Evolutionary conservation across 1,140 invertebrate genomes (phyloP).

Genomic region (Papilio aristodemus): DNA sequence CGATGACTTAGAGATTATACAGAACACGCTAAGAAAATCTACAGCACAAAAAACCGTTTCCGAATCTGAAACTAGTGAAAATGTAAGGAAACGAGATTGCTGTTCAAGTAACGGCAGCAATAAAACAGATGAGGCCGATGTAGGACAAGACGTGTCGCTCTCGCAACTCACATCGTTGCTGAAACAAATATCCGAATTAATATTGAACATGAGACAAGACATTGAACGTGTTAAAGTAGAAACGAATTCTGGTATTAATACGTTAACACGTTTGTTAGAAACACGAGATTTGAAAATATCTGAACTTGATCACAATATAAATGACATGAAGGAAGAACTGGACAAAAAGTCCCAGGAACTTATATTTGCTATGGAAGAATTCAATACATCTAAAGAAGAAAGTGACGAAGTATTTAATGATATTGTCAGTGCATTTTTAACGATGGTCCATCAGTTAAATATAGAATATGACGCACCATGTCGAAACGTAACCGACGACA

Average conservation of each 20-base stretch:
- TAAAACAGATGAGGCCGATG: not conserved
- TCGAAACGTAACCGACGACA: slow-evolving; percentile 36
- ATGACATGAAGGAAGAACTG: slow-evolving; percentile 28
- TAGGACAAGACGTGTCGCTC: not conserved
- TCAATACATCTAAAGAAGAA: slow-evolving; percentile 36
- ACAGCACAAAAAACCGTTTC: not conserved
- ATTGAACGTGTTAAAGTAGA: slow-evolving; percentile 2
- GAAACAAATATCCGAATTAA: not conserved
- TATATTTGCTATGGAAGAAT: slow-evolving; percentile 34
- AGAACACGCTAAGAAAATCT: not conserved
- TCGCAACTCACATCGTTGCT: not conserved
- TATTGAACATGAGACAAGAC: not conserved
- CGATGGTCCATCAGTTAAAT: slow-evolving; percentile 41
- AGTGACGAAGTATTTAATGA: slow-evolving; percentile 42
- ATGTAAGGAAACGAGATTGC: not conserved
- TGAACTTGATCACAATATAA: slow-evolving; percentile 24
- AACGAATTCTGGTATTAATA: not conserved
- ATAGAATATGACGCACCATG: slow-evolving; percentile 43
- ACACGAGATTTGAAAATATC: slow-evolving; percentile 35
- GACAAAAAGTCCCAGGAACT: slow-evolving; percentile 32
- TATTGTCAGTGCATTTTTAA: slow-evolving; percentile 40
- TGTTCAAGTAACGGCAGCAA: not conserved
- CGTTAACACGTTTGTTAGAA: slow-evolving; percentile 27
- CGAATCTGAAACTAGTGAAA: not conserved
- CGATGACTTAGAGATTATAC: not conserved